Base-by-base conservation (phyloP, 2,888 invertebrate genomes). In the Harpalus rubripes region DNA sequence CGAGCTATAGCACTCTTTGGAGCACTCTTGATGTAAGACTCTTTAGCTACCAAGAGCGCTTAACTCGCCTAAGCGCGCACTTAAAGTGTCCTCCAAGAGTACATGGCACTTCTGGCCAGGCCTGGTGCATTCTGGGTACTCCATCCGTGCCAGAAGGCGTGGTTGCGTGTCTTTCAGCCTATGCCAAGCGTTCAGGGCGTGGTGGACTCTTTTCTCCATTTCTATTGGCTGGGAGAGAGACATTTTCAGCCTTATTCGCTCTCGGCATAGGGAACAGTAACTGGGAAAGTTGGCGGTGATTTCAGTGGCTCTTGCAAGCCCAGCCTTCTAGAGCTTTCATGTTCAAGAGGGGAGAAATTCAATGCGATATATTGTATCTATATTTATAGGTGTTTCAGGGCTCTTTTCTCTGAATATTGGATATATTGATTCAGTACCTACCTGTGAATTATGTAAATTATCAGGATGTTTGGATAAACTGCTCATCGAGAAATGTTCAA, bases 21-120 rank as follows among this genome's bases (percentile, higher is more conserved):
- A 90, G 90, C 90, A 90, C 91, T 89, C 91, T 91, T 91, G 91
- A 91, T 91, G 91, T 91, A 91, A 91, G 91, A 91, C 91, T 91
- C 91, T 91, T 91, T 91, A 91, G 90, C 90, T 89, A 89, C 91
- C 90, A 91, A 91, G 91, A 90, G 91, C 91, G 91, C 91, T 91
- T 91, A 91, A 91, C 91, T 91, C 90, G 91, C 91, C 91, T 91
- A 91, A 91, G 91, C 91, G 91, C 91, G 90, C 91, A 90, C 91
- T 89, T 91, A 91, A 90, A 91, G 91, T 91, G 91, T 90, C 90
- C 91, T 91, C 91, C 89, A 91, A 91, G 90, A 90, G 91, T 91
- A 91, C 91, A 91, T 91, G 91, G 91, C 90, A 91, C 91, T 91
- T 90, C 90, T 90, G 88, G 89, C 87, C 87, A 88, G 89, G 89